phyloP scores from a whole-genome alignment of 2,797 vertebrate species.

The Ctenochaetus hawaiiensis region DNA sequence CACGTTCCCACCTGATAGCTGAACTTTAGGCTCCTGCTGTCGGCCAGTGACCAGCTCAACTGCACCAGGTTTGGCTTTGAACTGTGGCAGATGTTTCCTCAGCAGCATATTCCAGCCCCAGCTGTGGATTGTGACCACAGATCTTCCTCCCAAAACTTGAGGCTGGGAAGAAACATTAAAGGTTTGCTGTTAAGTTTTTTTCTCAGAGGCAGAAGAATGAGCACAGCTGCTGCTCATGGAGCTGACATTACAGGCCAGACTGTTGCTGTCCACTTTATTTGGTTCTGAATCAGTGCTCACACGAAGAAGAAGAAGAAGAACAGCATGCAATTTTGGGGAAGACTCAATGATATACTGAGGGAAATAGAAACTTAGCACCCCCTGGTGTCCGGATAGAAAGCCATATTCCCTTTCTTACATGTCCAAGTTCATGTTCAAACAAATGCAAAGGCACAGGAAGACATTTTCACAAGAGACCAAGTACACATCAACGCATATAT shows the following conservation, averaged over 20 bases:
- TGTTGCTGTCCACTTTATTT: slow-evolving; percentile 69
- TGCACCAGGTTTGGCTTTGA: slow-evolving; percentile 26
- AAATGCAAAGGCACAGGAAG: slow-evolving; percentile 2
- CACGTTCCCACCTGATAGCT: slow-evolving; percentile 21
- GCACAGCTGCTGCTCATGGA: slow-evolving; percentile 23
- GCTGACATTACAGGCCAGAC: slow-evolving; percentile 55
- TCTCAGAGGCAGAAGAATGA: slow-evolving; percentile 31
- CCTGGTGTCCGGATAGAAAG: slow-evolving; percentile 68
- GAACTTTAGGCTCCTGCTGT: slow-evolving; percentile 27
- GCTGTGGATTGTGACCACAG: slow-evolving; percentile 48
- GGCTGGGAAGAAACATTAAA: slow-evolving; percentile 48
- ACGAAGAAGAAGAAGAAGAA: slow-evolving; percentile 25
- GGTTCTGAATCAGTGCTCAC: slow-evolving; percentile 70
- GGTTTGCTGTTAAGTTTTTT: slow-evolving; percentile 35
- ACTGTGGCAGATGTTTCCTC: slow-evolving; percentile 42
- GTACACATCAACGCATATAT: background rate
- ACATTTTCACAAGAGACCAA: slow-evolving; percentile 1
- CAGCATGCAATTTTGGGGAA: slow-evolving; percentile 44
- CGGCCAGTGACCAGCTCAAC: slow-evolving; percentile 11
- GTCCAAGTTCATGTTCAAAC: slow-evolving; percentile 18
- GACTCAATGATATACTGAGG: slow-evolving; percentile 25
- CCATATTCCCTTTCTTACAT: slow-evolving; percentile 10
- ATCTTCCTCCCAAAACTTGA: slow-evolving; percentile 28
- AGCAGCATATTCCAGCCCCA: slow-evolving; percentile 29
- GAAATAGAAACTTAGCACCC: slow-evolving; percentile 76